Percentiles rank a stretch among this genome's conserved stretches.
Evolutionary conservation across 2,113 vertebrate species (phyloP).

Genomic region (Bucco capensis): DNA sequence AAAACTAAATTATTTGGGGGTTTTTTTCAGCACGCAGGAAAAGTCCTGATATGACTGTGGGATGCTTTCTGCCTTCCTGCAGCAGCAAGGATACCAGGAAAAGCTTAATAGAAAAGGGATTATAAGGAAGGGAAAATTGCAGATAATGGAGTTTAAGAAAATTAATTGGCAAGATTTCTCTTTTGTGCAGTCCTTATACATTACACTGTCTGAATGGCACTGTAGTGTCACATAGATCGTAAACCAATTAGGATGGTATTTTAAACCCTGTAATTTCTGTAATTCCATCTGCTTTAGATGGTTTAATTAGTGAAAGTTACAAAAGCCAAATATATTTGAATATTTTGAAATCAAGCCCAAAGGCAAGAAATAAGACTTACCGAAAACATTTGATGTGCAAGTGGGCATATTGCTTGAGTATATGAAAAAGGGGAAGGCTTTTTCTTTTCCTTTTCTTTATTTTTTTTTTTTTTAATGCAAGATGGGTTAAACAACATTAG

Average conservation of each 20-base stretch:
- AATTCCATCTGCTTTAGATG: constrained; percentile 81
- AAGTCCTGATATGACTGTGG: neutral
- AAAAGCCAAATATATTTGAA: constrained; percentile 83
- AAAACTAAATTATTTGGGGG: neutral
- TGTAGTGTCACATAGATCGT: constrained; percentile 77
- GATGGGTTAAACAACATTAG: neutral
- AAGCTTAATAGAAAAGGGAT: neutral
- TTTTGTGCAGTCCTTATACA: constrained; percentile 63
- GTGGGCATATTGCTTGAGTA: constrained; percentile 51
- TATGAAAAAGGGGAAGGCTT: neutral
- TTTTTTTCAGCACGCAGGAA: neutral
- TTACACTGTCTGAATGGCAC: constrained; percentile 72
- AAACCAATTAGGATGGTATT: constrained; percentile 82
- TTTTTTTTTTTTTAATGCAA: neutral
- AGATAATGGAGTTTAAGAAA: constrained; percentile 68
- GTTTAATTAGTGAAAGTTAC: constrained; percentile 81
- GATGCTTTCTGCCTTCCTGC: neutral
- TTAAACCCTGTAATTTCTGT: constrained; percentile 79
- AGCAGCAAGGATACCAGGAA: neutral
- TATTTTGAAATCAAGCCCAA: constrained; percentile 78
- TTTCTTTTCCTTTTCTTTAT: neutral
- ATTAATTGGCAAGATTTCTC: constrained; percentile 70
- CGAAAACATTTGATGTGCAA: constrained; percentile 64
- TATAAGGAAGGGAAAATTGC: constrained; percentile 11
- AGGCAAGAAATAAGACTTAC: constrained; percentile 71